Evolutionary conservation across 1,140 invertebrate species (phyloP), one percentile per base, ranked within the genome.

Genomic region (Diorhabda carinulata): DNA sequence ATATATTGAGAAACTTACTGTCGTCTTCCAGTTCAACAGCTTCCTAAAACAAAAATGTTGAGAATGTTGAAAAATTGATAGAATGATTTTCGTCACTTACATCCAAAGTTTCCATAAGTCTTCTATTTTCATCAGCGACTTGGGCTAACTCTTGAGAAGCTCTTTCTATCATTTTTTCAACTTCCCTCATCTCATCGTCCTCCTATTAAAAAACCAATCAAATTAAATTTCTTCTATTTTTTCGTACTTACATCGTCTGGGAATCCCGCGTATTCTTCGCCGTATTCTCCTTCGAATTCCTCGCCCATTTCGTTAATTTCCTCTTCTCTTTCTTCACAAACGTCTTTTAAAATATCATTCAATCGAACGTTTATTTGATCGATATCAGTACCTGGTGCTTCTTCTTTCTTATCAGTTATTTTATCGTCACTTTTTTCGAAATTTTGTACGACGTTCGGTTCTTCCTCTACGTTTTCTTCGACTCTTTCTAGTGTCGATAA

Each of bases 361-460:
- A 86, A 84, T 57, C 87, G 84, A 57, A 84, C 86, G 60, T 86
- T 87, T 8, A 86, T 88, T 43, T 83, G 83, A 9, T 87, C 81
- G 42, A 89, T 78, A 70, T 86, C 83, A 61, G 85, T 80, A 3
- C 90, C n/a, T 3, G 40, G 8, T 61, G 42, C 3, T 61, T 61
- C 40, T 40, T 61, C 59, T 41, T 61, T 61, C 5, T 8, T 41
- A 43, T 40, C 59, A 4, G 59, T 41, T 5, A 41, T 5, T 4
- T 40, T 61, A 8, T 40, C 59, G 25, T 52, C 25, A 25, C 25
- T 25, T 25, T 25, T 25, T 25, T 25, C 25, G 1, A 25, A 25
- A 25, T 25, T 25, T 25, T 25, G 25, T 25, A 25, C 25, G 25
- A 25, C 25, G 25, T 25, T 25, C 57, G 25, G 57, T 57, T 57